These are phyloP conservation scores for Chrysodeixis includens DNA, from an alignment of 2,888 invertebrate genomes.

Conservation along the genomic window DNA sequence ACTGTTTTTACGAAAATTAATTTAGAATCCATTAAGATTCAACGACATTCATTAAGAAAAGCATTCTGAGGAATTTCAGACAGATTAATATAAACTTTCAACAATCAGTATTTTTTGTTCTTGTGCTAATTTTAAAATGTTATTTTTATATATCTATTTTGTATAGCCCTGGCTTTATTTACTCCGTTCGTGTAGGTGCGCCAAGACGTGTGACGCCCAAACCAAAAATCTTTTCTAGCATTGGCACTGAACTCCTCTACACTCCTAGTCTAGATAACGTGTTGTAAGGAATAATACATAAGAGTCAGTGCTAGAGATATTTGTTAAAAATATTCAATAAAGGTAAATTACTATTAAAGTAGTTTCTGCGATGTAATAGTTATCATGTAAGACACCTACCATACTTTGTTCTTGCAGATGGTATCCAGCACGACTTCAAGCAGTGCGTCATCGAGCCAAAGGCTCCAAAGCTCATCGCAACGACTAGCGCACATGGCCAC, in stretches of 20 bases:
- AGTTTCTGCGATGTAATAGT: neutral
- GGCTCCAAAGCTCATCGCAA: constrained; percentile 89
- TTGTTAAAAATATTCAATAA: constrained; percentile 19
- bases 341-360: constrained; percentile 23
- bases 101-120: constrained; percentile 62
- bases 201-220: constrained; percentile 86
- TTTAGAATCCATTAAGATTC: neutral
- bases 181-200: constrained; percentile 81
- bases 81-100: constrained; percentile 55
- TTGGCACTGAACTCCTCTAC: constrained; percentile 86
- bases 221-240: constrained; percentile 80
- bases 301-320: constrained; percentile 17
- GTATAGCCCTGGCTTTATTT: constrained; percentile 82
- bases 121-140: constrained; percentile 70
- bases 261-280: constrained; percentile 85
- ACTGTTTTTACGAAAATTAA: neutral
- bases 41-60: neutral
- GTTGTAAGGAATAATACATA: constrained; percentile 72
- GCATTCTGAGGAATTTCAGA: neutral
- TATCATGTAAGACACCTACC: neutral
- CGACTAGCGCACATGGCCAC: constrained; percentile 87
- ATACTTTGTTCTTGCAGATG: constrained; percentile 75
- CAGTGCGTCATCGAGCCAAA: constrained; percentile 90
- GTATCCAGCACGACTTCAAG: constrained; percentile 90
- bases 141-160: constrained; percentile 82